phyloP scores from a whole-genome alignment of 92 coral and sea anemone species.

The Epizoanthus rinbou region DNA sequence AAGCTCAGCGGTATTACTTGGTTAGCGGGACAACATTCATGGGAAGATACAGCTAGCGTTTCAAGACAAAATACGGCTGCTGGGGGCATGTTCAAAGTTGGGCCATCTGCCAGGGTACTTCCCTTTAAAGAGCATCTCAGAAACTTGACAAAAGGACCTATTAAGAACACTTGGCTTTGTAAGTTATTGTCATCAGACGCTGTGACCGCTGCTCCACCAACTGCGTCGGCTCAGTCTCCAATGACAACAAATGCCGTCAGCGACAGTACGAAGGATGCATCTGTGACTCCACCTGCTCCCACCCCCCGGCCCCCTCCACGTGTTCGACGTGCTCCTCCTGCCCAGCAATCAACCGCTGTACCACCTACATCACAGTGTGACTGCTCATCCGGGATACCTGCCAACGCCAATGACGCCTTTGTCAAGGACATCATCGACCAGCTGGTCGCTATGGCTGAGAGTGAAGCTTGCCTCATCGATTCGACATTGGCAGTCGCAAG shows the following conservation, averaged over 20 bases:
- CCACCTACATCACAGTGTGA: constrained; percentile 46
- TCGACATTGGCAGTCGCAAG: constrained; percentile 78
- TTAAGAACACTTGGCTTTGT: constrained; percentile 60
- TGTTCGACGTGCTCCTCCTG: not conserved
- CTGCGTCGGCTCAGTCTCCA: not conserved
- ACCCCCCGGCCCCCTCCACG: not conserved
- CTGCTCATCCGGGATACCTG: constrained; percentile 56
- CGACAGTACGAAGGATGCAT: too few relatives aligned
- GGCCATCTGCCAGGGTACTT: constrained; percentile 57
- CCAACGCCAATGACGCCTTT: constrained; percentile 52
- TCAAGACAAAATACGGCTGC: constrained; percentile 70
- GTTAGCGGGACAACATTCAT: constrained; percentile 73
- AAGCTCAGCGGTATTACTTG: constrained; percentile 68
- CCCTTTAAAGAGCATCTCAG: constrained; percentile 61
- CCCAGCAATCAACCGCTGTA: constrained; percentile 24
- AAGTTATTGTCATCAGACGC: constrained; percentile 47
- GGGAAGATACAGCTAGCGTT: constrained; percentile 68
- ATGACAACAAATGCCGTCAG: not conserved
- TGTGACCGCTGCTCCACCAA: too few relatives aligned
- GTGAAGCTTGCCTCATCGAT: constrained; percentile 83
- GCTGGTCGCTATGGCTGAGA: constrained; percentile 64
- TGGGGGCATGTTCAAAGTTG: constrained; percentile 76
- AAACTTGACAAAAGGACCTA: constrained; percentile 47
- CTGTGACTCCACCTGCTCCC: constrained; percentile 15
- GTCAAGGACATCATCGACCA: constrained; percentile 52